Base-by-base conservation (phyloP, 2,888 invertebrate genomes). In the Calameuta pallipes region DNA sequence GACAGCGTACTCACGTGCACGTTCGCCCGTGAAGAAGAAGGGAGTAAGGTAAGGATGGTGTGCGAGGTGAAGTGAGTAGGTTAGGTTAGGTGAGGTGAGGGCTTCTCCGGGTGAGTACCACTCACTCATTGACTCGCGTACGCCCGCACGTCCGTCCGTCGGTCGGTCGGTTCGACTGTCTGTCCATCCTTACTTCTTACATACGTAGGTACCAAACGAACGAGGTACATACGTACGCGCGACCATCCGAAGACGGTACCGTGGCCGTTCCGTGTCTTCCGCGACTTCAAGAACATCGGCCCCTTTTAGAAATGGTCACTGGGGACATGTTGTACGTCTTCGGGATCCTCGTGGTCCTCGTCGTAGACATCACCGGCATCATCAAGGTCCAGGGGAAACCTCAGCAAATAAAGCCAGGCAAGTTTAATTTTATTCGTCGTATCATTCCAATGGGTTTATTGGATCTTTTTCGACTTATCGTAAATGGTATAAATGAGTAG, bases 101-200 rank as follows among this genome's bases (percentile, higher is more conserved):
- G 84, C 87, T 87, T 83, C 84, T 86, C 83, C 82, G 86, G 85
- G 85, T 84, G 86, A 87, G 87, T 85, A 88, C 83, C 87, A 88
- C 85, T 87, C 86, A 86, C 85, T 88, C 87, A 88, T 88, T 88
- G 88, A 88, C 87, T 87, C 84, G 85, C 85, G 87, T 85, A 87
- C 88, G 88, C 85, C 85, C 85, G 88, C 86, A 86, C 85, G 85
- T 81, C 77, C 71, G 81, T 85, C 85, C 84, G 85, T 85, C 85
- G 83, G 85, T 85, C 82, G 80, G 78, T 79, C 71, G 37, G 83
- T 34, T 73, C 36, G 78, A 34, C 41, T 35, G 74, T 74, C 74
- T 37, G 74, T 71, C 31, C 71, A 71, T 71, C 71, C 71, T 71
- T 71, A 33, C 11, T 30, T 33, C 71, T 71, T 33, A 33, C 71